These are phyloP conservation scores for Drosophila ezoana DNA, from an alignment of 2,888 invertebrate genomes.

Conservation along the genomic window DNA sequence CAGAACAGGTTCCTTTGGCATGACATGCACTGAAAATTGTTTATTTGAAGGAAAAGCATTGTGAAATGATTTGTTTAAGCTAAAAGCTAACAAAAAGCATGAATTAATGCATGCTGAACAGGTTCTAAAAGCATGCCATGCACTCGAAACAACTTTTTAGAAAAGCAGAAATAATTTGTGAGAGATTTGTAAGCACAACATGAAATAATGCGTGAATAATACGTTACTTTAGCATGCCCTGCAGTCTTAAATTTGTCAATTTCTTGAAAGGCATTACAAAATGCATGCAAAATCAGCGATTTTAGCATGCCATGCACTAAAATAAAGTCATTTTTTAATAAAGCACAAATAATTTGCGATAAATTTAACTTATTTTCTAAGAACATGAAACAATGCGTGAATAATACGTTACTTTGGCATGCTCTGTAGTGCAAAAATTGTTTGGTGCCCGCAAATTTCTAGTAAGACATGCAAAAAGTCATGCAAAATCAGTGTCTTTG, in stretches of 20 bases:
- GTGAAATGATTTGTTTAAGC: background rate
- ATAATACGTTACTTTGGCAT: too few relatives aligned
- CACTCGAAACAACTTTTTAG: background rate
- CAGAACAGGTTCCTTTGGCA: slow-evolving; percentile 10
- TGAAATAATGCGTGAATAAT: too few relatives aligned
- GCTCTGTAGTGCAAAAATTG: too few relatives aligned
- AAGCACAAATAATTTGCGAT: too few relatives aligned
- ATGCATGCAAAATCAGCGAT: slow-evolving; percentile 1
- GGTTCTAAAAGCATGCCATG: background rate
- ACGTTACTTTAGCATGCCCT: too few relatives aligned
- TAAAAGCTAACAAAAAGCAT: background rate
- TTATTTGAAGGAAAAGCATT: background rate
- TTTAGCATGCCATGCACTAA: background rate
- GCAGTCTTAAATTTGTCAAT: too few relatives aligned
- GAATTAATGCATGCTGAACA: background rate
- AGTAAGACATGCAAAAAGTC: too few relatives aligned
- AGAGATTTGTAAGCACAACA: too few relatives aligned
- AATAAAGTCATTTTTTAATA: too few relatives aligned
- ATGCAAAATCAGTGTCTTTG: background rate
- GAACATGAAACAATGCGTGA: too few relatives aligned
- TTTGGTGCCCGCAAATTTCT: too few relatives aligned
- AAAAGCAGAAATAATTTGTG: background rate
- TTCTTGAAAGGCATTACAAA: background rate
- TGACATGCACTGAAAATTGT: background rate
- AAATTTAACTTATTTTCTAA: too few relatives aligned